These are phyloP conservation scores for Acomys russatus DNA, from an alignment of 2,797 vertebrate species.

Conservation along the genomic window DNA sequence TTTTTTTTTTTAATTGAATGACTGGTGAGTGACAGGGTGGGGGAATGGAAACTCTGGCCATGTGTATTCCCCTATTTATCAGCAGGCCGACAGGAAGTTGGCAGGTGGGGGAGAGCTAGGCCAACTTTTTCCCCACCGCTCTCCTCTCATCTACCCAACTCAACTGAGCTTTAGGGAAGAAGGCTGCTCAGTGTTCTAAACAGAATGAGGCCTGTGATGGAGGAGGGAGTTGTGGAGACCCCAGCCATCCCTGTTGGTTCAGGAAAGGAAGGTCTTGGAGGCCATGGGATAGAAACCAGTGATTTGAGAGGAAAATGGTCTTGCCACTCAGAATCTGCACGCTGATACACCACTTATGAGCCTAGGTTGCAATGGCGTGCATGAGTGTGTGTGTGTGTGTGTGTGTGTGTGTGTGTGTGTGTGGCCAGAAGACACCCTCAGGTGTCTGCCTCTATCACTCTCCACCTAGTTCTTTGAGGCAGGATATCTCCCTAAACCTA, in stretches of 20 bases:
- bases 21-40: slow-evolving; percentile 75
- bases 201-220: not conserved
- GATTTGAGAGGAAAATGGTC: not conserved
- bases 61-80: slow-evolving; percentile 83
- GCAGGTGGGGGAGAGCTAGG: slow-evolving; percentile 76
- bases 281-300: not conserved
- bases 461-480: not conserved
- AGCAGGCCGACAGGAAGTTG: slow-evolving; percentile 84
- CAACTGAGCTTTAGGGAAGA: not conserved
- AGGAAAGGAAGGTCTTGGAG: not conserved
- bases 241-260: not conserved
- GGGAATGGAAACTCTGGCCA: slow-evolving; percentile 87
- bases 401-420: not conserved
- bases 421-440: not conserved
- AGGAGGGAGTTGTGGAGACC: not conserved
- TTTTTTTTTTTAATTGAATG: slow-evolving; percentile 87
- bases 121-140: not conserved
- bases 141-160: not conserved
- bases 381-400: not conserved
- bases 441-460: not conserved
- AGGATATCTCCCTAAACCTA: not conserved
- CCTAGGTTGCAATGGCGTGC: no score
- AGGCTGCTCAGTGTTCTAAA: not conserved
- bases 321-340: no score
- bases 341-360: not conserved